These are phyloP conservation scores for Philereme vetulata DNA, from an alignment of 2,888 invertebrate species.

Conservation along the genomic window DNA sequence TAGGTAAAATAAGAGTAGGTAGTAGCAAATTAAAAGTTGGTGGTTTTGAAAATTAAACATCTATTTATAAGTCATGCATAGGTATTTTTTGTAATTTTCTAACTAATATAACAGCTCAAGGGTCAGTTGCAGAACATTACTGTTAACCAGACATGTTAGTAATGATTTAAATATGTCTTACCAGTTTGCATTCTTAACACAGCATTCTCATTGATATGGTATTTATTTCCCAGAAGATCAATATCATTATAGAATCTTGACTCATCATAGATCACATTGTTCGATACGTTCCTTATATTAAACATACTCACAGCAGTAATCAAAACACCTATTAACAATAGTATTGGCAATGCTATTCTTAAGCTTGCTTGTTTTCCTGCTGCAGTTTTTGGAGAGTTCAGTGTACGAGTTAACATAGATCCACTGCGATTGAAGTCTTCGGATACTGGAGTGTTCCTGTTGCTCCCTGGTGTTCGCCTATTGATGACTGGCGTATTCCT, in stretches of 20 bases:
- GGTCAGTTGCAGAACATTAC: too few species aligned
- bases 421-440: slow-evolving; percentile 7
- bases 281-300: slow-evolving; percentile 5
- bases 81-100: too few species aligned
- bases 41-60: too few species aligned
- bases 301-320: slow-evolving; percentile 10
- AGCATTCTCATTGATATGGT: slow-evolving; percentile 60
- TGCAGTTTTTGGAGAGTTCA: background rate
- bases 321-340: slow-evolving; percentile 1
- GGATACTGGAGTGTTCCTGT: background rate
- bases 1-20: too few species aligned
- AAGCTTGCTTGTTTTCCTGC: slow-evolving; percentile 2
- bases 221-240: slow-evolving; percentile 57
- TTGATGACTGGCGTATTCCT: slow-evolving; percentile 2
- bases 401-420: background rate
- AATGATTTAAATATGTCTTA: slow-evolving; percentile 42
- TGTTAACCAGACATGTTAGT: too few species aligned
- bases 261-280: slow-evolving; percentile 49
- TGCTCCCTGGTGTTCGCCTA: slow-evolving; percentile 3
- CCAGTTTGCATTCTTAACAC: slow-evolving; percentile 67
- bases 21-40: too few species aligned
- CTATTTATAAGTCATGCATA: too few species aligned
- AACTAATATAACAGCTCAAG: too few species aligned
- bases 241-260: slow-evolving; percentile 61
- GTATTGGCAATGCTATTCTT: slow-evolving; percentile 1